Evolutionary conservation across 2,797 vertebrate species (phyloP), one percentile per base, ranked within the genome.

Genomic region (Sebastes steindachneri): DNA sequence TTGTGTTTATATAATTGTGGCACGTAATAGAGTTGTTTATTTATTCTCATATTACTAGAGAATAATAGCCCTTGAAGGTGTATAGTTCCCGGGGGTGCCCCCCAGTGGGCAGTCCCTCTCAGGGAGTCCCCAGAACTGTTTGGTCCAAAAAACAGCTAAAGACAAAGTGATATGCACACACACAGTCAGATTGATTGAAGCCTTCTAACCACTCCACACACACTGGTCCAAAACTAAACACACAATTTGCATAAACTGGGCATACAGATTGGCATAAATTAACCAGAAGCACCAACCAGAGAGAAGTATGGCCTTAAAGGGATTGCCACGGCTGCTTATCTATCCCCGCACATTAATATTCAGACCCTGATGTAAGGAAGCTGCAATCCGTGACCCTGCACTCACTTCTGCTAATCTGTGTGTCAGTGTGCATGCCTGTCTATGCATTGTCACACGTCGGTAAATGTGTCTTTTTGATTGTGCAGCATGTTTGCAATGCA

Each of bases 311-410:
- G 75, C 78, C 87, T 92, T 94, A 94, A 96, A 93, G 90, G 93
- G 95, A 94, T 95, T 93, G 90, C 90, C 92, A 94, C 67, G 89
- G 93, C 86, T 93, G 93, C 93, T 95, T 94, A 94, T 95, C 90
- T 94, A 86, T 90, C 91, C 73, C 78, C 86, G 12, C 82, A 89
- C 92, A 95, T 95, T 95, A 95, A 95, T 95, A 95, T 95, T 95
- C 94, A 93, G 80, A 85, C 80, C 86, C 88, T 88, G 91, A 93
- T 92, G 88, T 91, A 89, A 94, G 90, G 73, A 84, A 79, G 86
- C 89, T 91, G 90, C 93, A 94, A 92, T 92, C 87, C 86, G 87
- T 95, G 93, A 93, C 91, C 89, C 90, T 72, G 89, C 91, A 90
- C 89, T 85, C 55, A 41, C 82, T 92, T 86, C 41, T 17, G 60